Evolutionary conservation across 2,113 vertebrate species (phyloP), one percentile per base, ranked within the genome.

Genomic region (Colistium nudipinnis): DNA sequence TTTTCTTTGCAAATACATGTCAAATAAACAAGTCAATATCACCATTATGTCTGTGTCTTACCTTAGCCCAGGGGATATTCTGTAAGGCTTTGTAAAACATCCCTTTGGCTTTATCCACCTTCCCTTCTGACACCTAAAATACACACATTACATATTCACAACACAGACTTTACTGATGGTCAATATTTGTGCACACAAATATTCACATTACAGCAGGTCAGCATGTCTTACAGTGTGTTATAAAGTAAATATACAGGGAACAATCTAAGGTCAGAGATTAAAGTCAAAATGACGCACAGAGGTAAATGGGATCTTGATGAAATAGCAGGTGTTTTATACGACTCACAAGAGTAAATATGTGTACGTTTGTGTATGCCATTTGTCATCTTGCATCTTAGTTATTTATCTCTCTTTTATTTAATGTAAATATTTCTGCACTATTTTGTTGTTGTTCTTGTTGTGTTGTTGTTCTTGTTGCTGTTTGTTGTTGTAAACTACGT

Each of bases 1-100:
- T 55, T 20, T 45, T 20, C 44, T 7, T 25, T 4, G 1, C 8
- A 16, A 0, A 1, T 17, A 45, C 13, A 54, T 3, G 48, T 33
- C 22, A 44, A 54, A 68, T 7, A 64, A 45, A 12, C 2, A n/a
- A 17, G 6, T 27, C 5, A 27, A 20, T 17, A 17, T 33, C 2
- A 24, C 10, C 28, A 24, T 35, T n/a, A 22, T 54, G 12, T 60
- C 4, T 38, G 16, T 68, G 55, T 41, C 93, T 93, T 87, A 99
- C 97, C 95, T 99, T 99, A 33, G 86, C 93, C 98, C 98, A 98
- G 10, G 98, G 97, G 7, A 98, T 94, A 19, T 92, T 94, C 84
- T 99, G 97, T 68, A 99, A 92, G 0, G 96, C 97, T 89, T 93
- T 97, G 80, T 98, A 99, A 89, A 98, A 98, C 38, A 98, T 90